These are phyloP conservation scores for Bradypodion pumilum DNA, from an alignment of 2,797 vertebrate species.

Conservation along the genomic window DNA sequence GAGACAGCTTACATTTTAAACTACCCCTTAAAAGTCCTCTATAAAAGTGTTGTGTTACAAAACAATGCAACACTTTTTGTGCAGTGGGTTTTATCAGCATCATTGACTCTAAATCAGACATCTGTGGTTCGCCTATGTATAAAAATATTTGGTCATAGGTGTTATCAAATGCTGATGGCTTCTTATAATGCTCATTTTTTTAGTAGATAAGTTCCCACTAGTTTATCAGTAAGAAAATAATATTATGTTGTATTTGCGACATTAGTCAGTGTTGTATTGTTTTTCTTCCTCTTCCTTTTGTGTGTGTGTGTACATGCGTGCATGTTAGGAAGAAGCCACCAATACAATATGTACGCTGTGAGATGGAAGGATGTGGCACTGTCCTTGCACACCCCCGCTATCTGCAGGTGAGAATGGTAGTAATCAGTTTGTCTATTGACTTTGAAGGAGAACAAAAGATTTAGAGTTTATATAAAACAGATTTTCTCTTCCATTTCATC, in stretches of 20 bases:
- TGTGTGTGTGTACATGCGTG: slow-evolving; percentile 3
- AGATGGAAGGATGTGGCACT: slow-evolving; percentile 97
- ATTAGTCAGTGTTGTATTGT: slow-evolving; percentile 10
- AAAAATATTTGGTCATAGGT: background rate
- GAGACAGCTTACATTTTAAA: background rate
- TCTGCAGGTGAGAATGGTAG: slow-evolving; percentile 84
- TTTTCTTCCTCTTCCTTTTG: background rate
- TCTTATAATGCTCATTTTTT: background rate
- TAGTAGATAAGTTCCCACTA: background rate
- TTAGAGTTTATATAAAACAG: background rate
- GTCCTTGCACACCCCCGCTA: slow-evolving; percentile 96
- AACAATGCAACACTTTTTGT: background rate
- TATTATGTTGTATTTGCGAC: background rate
- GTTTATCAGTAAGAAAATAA: background rate
- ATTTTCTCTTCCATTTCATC: background rate
- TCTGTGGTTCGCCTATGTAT: background rate
- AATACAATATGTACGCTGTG: slow-evolving; percentile 96
- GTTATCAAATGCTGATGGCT: background rate
- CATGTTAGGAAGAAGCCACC: slow-evolving; percentile 93
- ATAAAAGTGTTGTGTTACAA: background rate
- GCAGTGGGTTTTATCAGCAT: background rate
- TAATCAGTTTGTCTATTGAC: background rate
- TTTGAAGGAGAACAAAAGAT: background rate
- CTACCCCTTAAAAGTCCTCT: background rate
- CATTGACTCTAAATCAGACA: background rate